A percentile compares a stretch with the other conserved stretches of the same genome.
These are phyloP conservation scores for Pagetopsis macropterus DNA, from an alignment of 2,797 vertebrate genomes.

Conservation along the genomic window DNA sequence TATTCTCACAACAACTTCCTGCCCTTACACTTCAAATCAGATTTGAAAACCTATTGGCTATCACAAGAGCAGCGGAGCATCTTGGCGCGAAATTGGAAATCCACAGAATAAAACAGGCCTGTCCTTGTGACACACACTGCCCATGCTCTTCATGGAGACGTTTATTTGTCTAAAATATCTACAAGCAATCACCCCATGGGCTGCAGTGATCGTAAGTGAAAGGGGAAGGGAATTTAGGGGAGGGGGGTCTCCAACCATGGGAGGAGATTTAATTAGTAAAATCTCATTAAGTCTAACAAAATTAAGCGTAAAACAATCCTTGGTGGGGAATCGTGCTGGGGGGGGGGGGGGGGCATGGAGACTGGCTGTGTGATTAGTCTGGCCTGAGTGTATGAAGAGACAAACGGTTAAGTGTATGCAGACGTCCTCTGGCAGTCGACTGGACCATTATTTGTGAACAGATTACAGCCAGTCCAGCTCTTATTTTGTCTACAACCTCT, in stretches of 20 bases:
- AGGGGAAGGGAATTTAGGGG: slow-evolving; percentile 71
- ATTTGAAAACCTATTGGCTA: slow-evolving; percentile 60
- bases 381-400: slow-evolving; percentile 51
- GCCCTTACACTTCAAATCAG: slow-evolving; percentile 46
- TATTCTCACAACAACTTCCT: slow-evolving; percentile 45
- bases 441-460: slow-evolving; percentile 62
- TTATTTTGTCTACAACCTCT: slow-evolving; percentile 15
- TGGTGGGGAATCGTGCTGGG: slow-evolving; percentile 85
- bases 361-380: slow-evolving; percentile 61
- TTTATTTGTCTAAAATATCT: slow-evolving; percentile 87
- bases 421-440: slow-evolving; percentile 68
- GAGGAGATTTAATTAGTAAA: slow-evolving; percentile 99
- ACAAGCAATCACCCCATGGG: slow-evolving; percentile 87
- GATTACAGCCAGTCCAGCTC: slow-evolving; percentile 38
- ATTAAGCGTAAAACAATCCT: slow-evolving; percentile 98
- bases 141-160: slow-evolving; percentile 80
- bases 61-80: slow-evolving; percentile 62
- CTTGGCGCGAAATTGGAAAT: slow-evolving; percentile 69
- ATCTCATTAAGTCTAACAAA: slow-evolving; percentile 99
- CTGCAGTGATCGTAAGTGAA: slow-evolving; percentile 81
- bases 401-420: slow-evolving; percentile 71
- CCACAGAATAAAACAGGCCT: slow-evolving; percentile 46
- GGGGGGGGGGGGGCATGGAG: slow-evolving; percentile 57
- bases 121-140: slow-evolving; percentile 55
- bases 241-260: slow-evolving; percentile 84